phyloP scores from a whole-genome alignment of 2,797 vertebrate species.

The Eleutherodactylus coqui region DNA sequence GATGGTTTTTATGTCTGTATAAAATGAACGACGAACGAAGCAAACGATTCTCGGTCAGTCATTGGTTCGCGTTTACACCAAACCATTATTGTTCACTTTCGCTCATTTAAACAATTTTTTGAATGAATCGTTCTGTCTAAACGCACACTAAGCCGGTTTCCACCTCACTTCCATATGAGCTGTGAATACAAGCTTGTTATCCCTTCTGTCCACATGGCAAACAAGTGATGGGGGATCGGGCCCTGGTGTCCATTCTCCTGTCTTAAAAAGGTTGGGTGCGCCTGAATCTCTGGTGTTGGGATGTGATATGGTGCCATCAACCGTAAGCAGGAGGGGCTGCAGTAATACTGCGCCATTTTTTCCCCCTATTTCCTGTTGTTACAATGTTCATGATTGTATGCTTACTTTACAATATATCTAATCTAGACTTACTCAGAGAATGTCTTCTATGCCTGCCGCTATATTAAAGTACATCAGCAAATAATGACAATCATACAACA shows the following conservation, averaged over 20 bases:
- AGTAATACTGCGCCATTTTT: background rate
- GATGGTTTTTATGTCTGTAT: too few species aligned
- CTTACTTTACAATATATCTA: too few species aligned
- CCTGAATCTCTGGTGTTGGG: background rate
- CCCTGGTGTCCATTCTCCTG: background rate
- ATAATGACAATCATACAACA: background rate
- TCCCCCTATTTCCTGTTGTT: background rate
- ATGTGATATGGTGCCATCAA: background rate
- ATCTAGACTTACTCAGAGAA: too few species aligned
- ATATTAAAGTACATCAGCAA: too few species aligned
- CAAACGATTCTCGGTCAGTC: too few species aligned
- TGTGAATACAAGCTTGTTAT: background rate
- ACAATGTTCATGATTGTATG: background rate
- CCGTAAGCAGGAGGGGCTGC: background rate
- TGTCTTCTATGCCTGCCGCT: too few species aligned
- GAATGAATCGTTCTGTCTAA: too few species aligned
- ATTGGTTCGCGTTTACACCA: too few species aligned
- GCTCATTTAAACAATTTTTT: too few species aligned
- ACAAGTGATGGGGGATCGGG: background rate
- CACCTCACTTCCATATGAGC: background rate
- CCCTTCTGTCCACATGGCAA: background rate
- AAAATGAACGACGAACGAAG: too few species aligned
- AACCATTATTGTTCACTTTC: too few species aligned
- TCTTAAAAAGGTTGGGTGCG: background rate
- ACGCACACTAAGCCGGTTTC: background rate